Evolutionary conservation across 2,113 vertebrate genomes (phyloP).

Genomic region (Parus major): DNA sequence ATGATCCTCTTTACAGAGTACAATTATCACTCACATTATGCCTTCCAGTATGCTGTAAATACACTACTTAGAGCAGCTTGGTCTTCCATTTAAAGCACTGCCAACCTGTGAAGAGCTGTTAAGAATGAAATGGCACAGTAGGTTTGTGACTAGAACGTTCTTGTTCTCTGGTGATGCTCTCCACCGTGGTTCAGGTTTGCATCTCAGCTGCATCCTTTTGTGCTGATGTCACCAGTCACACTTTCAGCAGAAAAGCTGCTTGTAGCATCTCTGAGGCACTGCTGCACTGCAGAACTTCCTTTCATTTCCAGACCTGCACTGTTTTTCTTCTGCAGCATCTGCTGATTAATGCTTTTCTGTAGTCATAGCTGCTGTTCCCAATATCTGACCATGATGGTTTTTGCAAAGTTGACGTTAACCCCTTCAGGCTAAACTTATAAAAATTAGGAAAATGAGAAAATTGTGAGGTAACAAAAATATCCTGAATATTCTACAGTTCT

Average conservation of each 20-base stretch:
- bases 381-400: conserved; percentile 25
- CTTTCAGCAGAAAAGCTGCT: conserved; percentile 3
- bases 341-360: conserved; percentile 23
- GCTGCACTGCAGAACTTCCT: conserved; percentile 61
- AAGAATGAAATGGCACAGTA: not conserved
- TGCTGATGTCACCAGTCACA: not conserved
- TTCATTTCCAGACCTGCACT: conserved; percentile 21
- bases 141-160: not conserved
- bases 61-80: not conserved
- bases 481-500: not conserved
- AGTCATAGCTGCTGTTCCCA: not conserved
- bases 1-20: not conserved
- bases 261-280: not conserved
- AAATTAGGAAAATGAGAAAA: not conserved
- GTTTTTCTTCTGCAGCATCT: conserved; percentile 32
- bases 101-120: not conserved
- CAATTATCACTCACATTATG: not conserved
- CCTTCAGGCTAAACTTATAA: not conserved
- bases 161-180: not conserved
- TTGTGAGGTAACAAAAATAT: not conserved
- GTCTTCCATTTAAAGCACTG: conserved; percentile 1
- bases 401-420: not conserved
- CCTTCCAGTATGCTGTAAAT: not conserved
- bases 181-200: not conserved
- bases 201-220: not conserved